Conservation (phyloP, 2,888 invertebrate species). For the Lapara coniferarum region DNA sequence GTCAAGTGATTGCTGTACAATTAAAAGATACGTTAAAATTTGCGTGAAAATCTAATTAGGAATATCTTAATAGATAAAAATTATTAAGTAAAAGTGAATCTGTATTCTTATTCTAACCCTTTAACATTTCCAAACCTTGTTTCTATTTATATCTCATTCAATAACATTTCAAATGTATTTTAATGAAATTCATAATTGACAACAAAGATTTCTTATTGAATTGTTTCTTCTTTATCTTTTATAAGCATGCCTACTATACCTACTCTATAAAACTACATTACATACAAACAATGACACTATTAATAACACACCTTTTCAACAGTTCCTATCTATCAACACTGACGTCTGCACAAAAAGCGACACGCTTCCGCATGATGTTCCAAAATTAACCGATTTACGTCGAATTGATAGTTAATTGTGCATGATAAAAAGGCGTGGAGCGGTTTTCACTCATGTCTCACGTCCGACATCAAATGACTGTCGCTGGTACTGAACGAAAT, state of each 20-base stretch:
- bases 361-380: constrained; percentile 24
- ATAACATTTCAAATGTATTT: not conserved
- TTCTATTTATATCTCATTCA: not conserved
- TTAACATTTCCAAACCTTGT: not conserved
- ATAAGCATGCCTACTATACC: too few relatives aligned
- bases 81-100: too few relatives aligned
- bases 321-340: not conserved
- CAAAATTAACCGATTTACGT: constrained; percentile 42
- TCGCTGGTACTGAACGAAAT: constrained; percentile 54
- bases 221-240: too few relatives aligned
- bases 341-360: constrained; percentile 19
- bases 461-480: constrained; percentile 54
- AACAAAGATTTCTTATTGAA: not conserved
- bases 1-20: not conserved
- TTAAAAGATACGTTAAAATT: not conserved
- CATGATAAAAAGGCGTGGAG: constrained; percentile 47
- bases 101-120: not conserved
- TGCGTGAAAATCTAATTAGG: too few relatives aligned
- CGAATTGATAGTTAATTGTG: constrained; percentile 48
- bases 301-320: not conserved
- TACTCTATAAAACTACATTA: too few relatives aligned
- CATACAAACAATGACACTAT: too few relatives aligned
- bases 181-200: constrained; percentile 30
- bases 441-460: constrained; percentile 43
- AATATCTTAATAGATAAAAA: too few relatives aligned